phyloP scores from a whole-genome alignment of 2,797 vertebrate species.

The Phalanger gymnotis region DNA sequence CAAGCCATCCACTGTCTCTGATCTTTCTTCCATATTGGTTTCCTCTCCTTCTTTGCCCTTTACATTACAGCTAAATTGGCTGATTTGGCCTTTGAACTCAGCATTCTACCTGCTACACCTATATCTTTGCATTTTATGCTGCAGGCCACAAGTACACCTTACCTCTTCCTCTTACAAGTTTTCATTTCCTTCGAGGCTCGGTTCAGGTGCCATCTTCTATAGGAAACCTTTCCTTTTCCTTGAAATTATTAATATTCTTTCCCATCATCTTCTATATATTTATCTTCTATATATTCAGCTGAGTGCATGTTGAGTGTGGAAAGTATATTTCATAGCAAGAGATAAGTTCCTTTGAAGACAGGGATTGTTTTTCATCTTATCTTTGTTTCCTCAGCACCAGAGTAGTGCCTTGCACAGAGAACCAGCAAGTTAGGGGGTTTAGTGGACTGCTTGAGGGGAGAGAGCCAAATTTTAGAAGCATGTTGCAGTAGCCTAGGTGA shows the following conservation, averaged over 20 bases:
- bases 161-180: background rate
- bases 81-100: background rate
- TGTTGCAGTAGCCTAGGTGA: background rate
- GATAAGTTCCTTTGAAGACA: constrained; percentile 38
- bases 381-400: constrained; percentile 35
- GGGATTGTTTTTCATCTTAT: constrained; percentile 25
- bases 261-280: background rate
- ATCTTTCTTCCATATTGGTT: background rate
- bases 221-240: background rate
- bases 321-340: background rate
- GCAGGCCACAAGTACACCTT: background rate
- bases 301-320: background rate
- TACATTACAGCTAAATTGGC: background rate
- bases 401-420: background rate
- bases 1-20: background rate
- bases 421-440: constrained; percentile 10
- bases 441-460: background rate
- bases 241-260: background rate
- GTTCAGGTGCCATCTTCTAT: background rate
- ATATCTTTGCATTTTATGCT: background rate
- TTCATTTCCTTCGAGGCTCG: background rate
- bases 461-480: background rate
- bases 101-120: background rate
- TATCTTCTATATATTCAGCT: background rate
- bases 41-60: background rate